These are phyloP conservation scores for Periparus ater DNA, from an alignment of 2,797 vertebrate species.

Conservation along the genomic window DNA sequence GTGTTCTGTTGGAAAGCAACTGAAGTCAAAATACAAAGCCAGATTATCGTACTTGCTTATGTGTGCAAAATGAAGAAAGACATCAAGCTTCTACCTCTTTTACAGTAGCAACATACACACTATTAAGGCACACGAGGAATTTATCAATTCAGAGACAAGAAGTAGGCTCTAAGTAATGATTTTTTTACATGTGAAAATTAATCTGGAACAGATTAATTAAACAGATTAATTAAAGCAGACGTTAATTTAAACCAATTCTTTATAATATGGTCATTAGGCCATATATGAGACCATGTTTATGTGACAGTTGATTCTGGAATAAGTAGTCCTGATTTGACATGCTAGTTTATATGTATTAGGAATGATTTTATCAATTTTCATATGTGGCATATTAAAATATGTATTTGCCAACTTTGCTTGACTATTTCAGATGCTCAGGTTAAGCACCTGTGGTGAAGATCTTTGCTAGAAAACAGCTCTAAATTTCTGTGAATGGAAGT, in stretches of 20 bases:
- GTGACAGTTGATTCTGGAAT: neutral
- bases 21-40: neutral
- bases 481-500: neutral
- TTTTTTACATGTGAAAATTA: neutral
- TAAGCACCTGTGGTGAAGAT: neutral
- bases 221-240: neutral
- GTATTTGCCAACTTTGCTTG: neutral
- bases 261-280: neutral
- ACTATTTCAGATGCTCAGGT: neutral
- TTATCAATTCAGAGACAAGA: neutral
- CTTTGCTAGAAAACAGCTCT: neutral
- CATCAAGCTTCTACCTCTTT: neutral
- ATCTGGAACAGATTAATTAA: neutral
- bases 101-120: neutral
- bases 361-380: neutral
- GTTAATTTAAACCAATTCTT: neutral
- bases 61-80: neutral
- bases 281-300: neutral
- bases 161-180: neutral
- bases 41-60: neutral
- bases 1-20: neutral
- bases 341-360: neutral
- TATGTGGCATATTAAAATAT: neutral
- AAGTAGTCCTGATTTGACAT: neutral
- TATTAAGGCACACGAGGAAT: neutral